Conservation (phyloP, 2,888 invertebrate species). For the Drosophila neonasuta region DNA sequence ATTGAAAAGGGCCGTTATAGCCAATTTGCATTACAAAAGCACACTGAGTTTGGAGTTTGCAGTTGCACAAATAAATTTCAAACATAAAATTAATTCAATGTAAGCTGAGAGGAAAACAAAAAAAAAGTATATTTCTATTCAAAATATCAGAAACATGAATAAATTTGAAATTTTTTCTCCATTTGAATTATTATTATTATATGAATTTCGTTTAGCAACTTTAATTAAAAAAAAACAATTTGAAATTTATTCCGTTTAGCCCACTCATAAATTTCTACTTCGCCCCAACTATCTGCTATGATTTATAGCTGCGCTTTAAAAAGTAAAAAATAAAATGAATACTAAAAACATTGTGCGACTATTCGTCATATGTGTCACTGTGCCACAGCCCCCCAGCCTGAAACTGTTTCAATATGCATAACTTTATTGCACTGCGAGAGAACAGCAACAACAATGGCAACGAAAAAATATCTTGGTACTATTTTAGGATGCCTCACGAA, state of each 20-base stretch:
- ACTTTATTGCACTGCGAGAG: slow-evolving; percentile 24
- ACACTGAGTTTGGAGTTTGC: not conserved
- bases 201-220: not conserved
- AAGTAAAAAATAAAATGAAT: not conserved
- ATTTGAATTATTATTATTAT: not conserved
- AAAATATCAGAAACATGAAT: not conserved
- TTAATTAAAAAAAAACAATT: slow-evolving; percentile 8
- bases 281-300: slow-evolving; percentile 1
- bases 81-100: not conserved
- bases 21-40: slow-evolving; percentile 14
- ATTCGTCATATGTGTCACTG: slow-evolving; percentile 34
- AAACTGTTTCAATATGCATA: slow-evolving; percentile 35
- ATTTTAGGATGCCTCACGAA: slow-evolving; percentile 36
- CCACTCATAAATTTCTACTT: slow-evolving; percentile 8
- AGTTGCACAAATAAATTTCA: not conserved
- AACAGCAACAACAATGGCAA: not conserved
- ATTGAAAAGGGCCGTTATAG: not conserved
- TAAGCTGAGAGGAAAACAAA: not conserved
- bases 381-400: slow-evolving; percentile 3
- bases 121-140: not conserved
- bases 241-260: slow-evolving; percentile 5
- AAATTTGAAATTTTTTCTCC: not conserved
- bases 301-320: slow-evolving; percentile 23
- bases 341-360: slow-evolving; percentile 17
- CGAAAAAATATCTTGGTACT: slow-evolving; percentile 23